Evolutionary conservation across 2,113 vertebrate species (phyloP).

Genomic region (Miniopterus natalensis): DNA sequence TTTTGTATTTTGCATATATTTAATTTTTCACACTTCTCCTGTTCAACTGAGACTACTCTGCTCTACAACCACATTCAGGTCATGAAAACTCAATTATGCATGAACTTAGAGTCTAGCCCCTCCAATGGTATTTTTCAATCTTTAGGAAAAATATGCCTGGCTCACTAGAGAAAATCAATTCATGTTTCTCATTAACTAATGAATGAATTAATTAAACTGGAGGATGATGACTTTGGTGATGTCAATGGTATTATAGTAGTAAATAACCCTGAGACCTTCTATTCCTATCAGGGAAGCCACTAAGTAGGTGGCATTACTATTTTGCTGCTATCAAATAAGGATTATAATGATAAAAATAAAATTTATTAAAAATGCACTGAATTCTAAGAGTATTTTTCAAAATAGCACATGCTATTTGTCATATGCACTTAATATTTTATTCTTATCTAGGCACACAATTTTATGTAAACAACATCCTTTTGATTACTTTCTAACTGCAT

Average conservation of each 20-base stretch:
- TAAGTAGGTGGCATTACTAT: neutral
- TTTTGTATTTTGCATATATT: neutral
- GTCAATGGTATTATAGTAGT: neutral
- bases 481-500: neutral
- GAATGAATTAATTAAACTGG: neutral
- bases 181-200: neutral
- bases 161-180: neutral
- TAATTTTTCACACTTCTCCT: neutral
- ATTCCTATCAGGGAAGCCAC: conserved; percentile 21
- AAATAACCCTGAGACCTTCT: neutral
- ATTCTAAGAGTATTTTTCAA: conserved; percentile 22
- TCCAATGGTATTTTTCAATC: neutral
- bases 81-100: neutral
- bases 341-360: neutral
- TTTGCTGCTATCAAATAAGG: neutral
- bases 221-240: neutral
- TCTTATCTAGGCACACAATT: neutral
- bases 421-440: conserved; percentile 26
- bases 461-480: conserved; percentile 21
- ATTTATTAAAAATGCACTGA: neutral
- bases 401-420: neutral
- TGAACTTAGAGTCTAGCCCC: neutral
- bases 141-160: neutral
- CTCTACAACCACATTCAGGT: neutral
- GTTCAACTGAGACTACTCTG: neutral